These are phyloP conservation scores for Yponomeuta cagnagella DNA, from an alignment of 2,888 invertebrate species.

Conservation along the genomic window DNA sequence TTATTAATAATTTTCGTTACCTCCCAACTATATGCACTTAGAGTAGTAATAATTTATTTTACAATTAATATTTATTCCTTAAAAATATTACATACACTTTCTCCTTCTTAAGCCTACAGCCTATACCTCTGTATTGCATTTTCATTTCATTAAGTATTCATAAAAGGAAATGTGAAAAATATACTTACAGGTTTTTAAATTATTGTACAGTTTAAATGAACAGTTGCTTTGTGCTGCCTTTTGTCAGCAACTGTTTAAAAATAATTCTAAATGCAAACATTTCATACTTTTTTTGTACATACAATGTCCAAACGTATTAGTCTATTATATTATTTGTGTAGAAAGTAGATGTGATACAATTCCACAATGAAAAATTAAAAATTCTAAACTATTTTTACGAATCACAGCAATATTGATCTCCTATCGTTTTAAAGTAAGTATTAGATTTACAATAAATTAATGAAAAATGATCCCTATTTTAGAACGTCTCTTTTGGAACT, in stretches of 20 bases:
- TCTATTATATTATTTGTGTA: not conserved
- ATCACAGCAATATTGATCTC: constrained; percentile 57
- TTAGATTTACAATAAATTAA: constrained; percentile 3
- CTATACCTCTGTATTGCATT: constrained; percentile 65
- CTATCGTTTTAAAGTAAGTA: constrained; percentile 16
- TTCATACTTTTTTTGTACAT: constrained; percentile 9
- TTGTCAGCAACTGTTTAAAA: constrained; percentile 17
- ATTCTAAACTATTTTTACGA: constrained; percentile 26
- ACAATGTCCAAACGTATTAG: not conserved
- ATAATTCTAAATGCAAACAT: constrained; percentile 3
- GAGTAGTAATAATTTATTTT: constrained; percentile 70
- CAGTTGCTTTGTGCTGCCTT: constrained; percentile 12
- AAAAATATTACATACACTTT: constrained; percentile 46
- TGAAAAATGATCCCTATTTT: constrained; percentile 7
- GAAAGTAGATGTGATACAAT: constrained; percentile 12
- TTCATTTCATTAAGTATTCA: constrained; percentile 26
- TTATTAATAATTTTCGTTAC: constrained; percentile 71
- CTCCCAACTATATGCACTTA: constrained; percentile 71
- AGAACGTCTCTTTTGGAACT: constrained; percentile 19
- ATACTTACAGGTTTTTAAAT: constrained; percentile 24
- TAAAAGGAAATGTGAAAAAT: constrained; percentile 39
- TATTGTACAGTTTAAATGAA: constrained; percentile 9
- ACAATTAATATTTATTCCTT: constrained; percentile 50
- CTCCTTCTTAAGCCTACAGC: constrained; percentile 35
- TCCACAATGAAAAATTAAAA: constrained; percentile 7